Conservation (phyloP, 2,113 vertebrate genomes). For the Fukomys damarensis region DNA sequence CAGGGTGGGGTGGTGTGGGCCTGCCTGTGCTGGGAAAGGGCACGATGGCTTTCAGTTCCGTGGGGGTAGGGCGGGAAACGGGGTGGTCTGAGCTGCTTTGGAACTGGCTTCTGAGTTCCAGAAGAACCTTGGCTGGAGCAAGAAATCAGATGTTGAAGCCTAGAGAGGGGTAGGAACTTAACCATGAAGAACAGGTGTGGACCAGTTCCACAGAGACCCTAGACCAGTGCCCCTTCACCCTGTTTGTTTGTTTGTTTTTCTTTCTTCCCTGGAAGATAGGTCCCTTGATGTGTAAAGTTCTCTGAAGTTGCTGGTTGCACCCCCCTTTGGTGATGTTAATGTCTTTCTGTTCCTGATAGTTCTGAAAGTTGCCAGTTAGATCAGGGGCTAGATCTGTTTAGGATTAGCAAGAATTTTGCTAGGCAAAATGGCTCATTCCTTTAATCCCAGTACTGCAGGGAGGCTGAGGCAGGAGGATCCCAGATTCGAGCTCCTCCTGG, state of each 20-base stretch:
- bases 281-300: neutral
- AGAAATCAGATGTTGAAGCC: neutral
- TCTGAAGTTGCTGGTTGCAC: neutral
- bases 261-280: neutral
- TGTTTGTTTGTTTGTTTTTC: neutral
- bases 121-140: neutral
- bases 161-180: neutral
- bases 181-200: too few relatives aligned
- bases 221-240: too few relatives aligned
- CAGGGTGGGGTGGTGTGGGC: rapidly evolving
- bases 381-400: neutral
- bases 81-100: neutral
- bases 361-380: neutral
- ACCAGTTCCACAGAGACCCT: neutral
- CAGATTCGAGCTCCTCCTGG: neutral
- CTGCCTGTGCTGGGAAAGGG: neutral
- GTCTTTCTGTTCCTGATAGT: neutral
- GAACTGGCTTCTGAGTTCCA: neutral
- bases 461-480: neutral
- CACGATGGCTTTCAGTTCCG: neutral
- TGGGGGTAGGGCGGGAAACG: neutral
- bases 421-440: neutral
- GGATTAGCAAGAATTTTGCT: neutral
- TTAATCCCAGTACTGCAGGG: neutral
- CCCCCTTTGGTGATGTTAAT: neutral